Conservation (phyloP, 2,888 invertebrate genomes). For the Lymantria monacha region DNA sequence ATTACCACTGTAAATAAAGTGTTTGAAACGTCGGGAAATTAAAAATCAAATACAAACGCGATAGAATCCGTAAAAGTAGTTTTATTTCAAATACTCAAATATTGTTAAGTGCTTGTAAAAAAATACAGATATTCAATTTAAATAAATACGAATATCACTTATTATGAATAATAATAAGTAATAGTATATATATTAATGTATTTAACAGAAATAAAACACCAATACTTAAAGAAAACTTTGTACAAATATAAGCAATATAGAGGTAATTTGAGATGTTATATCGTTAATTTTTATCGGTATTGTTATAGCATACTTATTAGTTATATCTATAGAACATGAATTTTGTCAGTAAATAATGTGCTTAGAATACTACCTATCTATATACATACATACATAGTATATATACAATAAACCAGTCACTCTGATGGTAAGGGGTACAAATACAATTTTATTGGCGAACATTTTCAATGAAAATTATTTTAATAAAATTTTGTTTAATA, state of each 20-base stretch:
- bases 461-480: conserved; percentile 49
- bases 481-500: conserved; percentile 48
- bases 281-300: conserved; percentile 68
- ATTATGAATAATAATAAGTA: too few species aligned
- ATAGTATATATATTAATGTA: conserved; percentile 62
- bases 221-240: conserved; percentile 79
- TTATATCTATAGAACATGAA: conserved; percentile 58
- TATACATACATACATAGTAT: conserved; percentile 35
- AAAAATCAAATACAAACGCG: too few species aligned
- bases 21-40: too few species aligned
- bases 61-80: too few species aligned
- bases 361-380: conserved; percentile 46
- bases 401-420: conserved; percentile 64
- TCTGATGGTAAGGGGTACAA: conserved; percentile 79
- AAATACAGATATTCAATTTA: conserved; percentile 53
- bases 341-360: conserved; percentile 47
- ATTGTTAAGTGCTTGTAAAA: conserved; percentile 28
- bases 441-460: conserved; percentile 66
- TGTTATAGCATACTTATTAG: conserved; percentile 69
- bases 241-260: conserved; percentile 82
- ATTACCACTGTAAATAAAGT: too few species aligned
- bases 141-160: conserved; percentile 43
- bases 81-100: too few species aligned
- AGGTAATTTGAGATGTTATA: conserved; percentile 64
- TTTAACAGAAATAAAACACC: conserved; percentile 77